Conservation (phyloP, 1,140 invertebrate genomes). For the Euwallacea similis region DNA sequence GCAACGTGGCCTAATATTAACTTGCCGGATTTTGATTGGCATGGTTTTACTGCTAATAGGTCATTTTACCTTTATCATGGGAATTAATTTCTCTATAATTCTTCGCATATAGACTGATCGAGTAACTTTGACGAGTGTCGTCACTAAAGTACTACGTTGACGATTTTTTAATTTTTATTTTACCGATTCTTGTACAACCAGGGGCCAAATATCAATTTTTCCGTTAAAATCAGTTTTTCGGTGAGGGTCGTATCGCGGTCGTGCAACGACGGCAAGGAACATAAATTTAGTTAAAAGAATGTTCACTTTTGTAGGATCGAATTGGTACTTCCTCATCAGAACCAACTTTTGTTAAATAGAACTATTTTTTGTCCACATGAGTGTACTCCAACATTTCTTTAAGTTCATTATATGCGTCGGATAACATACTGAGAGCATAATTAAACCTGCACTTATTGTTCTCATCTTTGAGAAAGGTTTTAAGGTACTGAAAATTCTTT, state of each 20-base stretch:
- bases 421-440: not conserved
- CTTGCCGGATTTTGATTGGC: not conserved
- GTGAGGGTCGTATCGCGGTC: not conserved
- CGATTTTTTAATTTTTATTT: not conserved
- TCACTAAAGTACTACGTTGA: not conserved
- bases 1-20: not conserved
- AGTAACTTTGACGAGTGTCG: not conserved
- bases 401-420: too few relatives aligned
- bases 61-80: not conserved
- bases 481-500: conserved; percentile 1
- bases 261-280: not conserved
- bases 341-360: not conserved
- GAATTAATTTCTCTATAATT: conserved; percentile 1
- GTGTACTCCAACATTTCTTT: too few relatives aligned
- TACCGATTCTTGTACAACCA: not conserved
- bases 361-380: not conserved
- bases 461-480: not conserved
- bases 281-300: not conserved
- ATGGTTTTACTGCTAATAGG: not conserved
- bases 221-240: not conserved
- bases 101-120: not conserved
- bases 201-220: not conserved
- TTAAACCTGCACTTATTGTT: not conserved
- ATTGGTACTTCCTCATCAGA: not conserved
- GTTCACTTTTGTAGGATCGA: not conserved